Evolutionary conservation across 2,797 vertebrate species (phyloP).

Genomic region (Heliangelus exortis): DNA sequence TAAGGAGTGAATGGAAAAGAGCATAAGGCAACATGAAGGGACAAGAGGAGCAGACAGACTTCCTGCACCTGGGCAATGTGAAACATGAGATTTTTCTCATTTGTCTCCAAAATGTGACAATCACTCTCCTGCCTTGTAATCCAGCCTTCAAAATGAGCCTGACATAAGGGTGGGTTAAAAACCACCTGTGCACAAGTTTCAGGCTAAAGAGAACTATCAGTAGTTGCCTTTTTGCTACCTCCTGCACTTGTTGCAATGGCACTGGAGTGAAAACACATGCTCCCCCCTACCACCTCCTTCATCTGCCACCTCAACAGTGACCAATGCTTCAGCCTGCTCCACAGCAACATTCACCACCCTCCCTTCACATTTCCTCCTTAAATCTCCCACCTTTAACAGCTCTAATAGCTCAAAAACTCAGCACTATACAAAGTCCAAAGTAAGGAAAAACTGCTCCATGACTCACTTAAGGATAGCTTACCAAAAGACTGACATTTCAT

Average conservation of each 20-base stretch:
- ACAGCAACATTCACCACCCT: not conserved
- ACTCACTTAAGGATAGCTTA: not conserved
- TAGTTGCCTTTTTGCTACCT: not conserved
- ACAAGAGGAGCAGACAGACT: not conserved
- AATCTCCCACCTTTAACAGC: not conserved
- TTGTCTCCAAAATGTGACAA: not conserved
- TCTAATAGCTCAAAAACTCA: not conserved
- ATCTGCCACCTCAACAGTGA: not conserved
- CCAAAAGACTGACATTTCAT: not conserved
- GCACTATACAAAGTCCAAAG: not conserved
- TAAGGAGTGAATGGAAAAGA: not conserved
- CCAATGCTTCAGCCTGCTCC: not conserved
- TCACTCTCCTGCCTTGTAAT: not conserved
- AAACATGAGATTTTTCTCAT: not conserved
- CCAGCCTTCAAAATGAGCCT: not conserved
- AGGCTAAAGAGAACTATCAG: not conserved
- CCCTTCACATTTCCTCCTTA: not conserved
- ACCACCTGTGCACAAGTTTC: not conserved
- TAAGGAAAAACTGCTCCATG: not conserved
- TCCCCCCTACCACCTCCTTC: not conserved
- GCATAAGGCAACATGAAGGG: not conserved
- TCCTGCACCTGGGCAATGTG: not conserved
- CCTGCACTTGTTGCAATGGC: fast-evolving
- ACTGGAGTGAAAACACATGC: fast-evolving
- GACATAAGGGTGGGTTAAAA: not conserved